These are phyloP conservation scores for Rhinolophus ferrumequinum DNA, from an alignment of 2,113 vertebrate genomes.

Conservation along the genomic window DNA sequence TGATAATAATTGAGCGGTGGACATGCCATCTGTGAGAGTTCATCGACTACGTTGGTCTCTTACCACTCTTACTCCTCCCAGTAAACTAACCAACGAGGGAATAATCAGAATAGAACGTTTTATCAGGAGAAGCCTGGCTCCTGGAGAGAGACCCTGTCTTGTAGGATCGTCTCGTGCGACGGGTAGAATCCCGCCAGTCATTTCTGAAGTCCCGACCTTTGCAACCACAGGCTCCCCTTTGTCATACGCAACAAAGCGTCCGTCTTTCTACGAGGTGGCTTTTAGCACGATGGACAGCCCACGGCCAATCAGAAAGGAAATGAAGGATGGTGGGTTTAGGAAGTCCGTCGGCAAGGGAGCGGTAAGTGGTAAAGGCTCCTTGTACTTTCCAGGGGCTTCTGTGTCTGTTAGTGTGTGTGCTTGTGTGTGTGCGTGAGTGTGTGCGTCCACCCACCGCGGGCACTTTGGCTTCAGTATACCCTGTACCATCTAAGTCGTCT, in stretches of 20 bases:
- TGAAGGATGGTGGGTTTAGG: background rate
- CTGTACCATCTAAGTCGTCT: background rate
- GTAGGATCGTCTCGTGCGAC: background rate
- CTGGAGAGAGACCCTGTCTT: background rate
- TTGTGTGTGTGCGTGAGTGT: no score
- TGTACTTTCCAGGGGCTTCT: background rate
- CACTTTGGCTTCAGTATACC: fast-evolving
- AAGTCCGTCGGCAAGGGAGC: background rate
- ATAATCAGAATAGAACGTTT: background rate
- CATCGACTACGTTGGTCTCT: background rate
- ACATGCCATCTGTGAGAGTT: background rate
- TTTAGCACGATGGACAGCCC: background rate
- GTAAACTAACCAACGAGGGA: background rate
- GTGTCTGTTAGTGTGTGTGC: fast-evolving
- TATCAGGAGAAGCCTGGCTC: background rate
- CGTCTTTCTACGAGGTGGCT: background rate
- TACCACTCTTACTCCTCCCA: background rate
- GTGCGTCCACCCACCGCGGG: no score
- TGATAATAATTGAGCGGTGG: background rate
- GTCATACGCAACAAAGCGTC: fast-evolving
- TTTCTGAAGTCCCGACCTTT: background rate
- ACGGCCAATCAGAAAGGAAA: background rate
- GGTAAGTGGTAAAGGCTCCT: background rate
- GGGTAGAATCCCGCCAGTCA: background rate
- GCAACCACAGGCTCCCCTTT: no score